These are phyloP conservation scores for Prorops nasuta DNA, from an alignment of 1,140 invertebrate genomes.

Conservation along the genomic window DNA sequence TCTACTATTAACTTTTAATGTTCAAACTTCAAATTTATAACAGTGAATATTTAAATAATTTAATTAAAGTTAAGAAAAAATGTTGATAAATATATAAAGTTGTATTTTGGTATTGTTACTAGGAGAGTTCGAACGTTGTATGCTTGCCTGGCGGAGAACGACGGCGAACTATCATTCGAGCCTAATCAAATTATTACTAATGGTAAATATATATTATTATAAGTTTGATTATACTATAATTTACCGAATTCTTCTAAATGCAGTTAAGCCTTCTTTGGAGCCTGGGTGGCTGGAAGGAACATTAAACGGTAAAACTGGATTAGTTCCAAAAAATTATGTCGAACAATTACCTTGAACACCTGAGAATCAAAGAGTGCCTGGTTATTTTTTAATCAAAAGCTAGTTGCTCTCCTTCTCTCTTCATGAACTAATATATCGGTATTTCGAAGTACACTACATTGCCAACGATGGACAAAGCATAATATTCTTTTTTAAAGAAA, in stretches of 20 bases:
- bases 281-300: constrained; percentile 96
- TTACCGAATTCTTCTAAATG: constrained; percentile 40
- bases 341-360: constrained; percentile 72
- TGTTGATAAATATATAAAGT: too few relatives aligned
- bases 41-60: too few relatives aligned
- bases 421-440: constrained; percentile 3
- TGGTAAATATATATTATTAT: constrained; percentile 61
- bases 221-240: constrained; percentile 5
- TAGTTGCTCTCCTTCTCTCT: too few relatives aligned
- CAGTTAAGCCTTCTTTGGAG: constrained; percentile 86
- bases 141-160: constrained; percentile 92
- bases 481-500: constrained; percentile 11
- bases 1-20: too few relatives aligned
- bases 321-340: constrained; percentile 97
- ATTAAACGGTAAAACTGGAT: constrained; percentile 87
- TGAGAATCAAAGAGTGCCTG: constrained; percentile 36
- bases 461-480: constrained; percentile 8
- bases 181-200: constrained; percentile 97
- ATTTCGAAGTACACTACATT: not conserved
- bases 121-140: constrained; percentile 89
- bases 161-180: constrained; percentile 96
- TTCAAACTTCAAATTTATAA: constrained; percentile 2
- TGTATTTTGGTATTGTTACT: too few relatives aligned
- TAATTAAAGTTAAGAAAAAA: too few relatives aligned
- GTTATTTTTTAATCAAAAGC: constrained; percentile 14